Evolutionary conservation across 2,113 vertebrate species (phyloP).

Genomic region (Sylvicapra grimmia): DNA sequence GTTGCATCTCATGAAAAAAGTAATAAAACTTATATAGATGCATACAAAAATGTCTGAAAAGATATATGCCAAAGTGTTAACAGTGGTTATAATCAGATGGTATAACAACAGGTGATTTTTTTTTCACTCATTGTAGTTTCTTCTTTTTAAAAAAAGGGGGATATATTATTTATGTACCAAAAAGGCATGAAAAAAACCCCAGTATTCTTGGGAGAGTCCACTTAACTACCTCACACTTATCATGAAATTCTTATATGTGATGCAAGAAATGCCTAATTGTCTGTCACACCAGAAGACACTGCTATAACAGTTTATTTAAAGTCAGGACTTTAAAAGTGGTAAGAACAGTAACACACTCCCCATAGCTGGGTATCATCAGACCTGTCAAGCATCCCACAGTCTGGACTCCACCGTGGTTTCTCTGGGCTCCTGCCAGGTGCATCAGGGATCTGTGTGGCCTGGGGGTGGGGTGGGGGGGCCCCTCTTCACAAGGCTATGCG

Average conservation of each 20-base stretch:
- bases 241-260: conserved; percentile 51
- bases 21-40: neutral
- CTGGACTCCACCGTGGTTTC: conserved; percentile 45
- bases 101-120: neutral
- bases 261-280: conserved; percentile 40
- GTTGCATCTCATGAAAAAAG: neutral
- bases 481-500: neutral
- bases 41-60: neutral
- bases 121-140: conserved; percentile 24
- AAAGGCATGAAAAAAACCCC: conserved; percentile 7
- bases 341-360: conserved; percentile 71
- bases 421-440: conserved; percentile 47
- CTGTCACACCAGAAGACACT: conserved; percentile 66
- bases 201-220: conserved; percentile 67
- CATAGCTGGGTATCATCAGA: conserved; percentile 63
- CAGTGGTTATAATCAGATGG: conserved; percentile 45
- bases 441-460: neutral
- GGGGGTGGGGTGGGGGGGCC: neutral
- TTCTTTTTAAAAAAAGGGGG: neutral
- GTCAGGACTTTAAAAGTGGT: conserved; percentile 55
- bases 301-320: conserved; percentile 65
- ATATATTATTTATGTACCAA: conserved; percentile 3
- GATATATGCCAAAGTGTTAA: neutral
- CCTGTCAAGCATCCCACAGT: conserved; percentile 47
- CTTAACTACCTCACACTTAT: conserved; percentile 29